A percentile compares a stretch with the other conserved stretches of the same genome.
Conservation (phyloP, 2,113 vertebrate genomes). For the Vidua macroura region DNA sequence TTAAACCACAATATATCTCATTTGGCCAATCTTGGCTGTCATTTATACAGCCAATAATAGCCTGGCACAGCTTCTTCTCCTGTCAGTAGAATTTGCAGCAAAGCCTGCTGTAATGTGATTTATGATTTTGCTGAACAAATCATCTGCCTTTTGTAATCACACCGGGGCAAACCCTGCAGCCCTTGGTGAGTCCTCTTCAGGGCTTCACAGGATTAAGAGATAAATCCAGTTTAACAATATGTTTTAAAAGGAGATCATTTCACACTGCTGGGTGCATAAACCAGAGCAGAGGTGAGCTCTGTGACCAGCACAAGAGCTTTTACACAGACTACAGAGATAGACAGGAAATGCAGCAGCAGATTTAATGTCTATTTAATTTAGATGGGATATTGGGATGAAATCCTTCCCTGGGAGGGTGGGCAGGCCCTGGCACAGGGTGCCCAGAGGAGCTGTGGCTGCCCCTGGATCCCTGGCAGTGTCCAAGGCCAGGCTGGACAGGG, state of each 20-base stretch:
- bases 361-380: neutral
- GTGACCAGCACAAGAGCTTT: neutral
- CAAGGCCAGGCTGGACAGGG: neutral
- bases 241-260: neutral
- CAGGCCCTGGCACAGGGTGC: neutral
- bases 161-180: neutral
- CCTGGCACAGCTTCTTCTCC: neutral
- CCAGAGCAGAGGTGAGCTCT: neutral
- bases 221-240: neutral
- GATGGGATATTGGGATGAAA: neutral
- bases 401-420: accelerated
- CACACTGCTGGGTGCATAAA: neutral
- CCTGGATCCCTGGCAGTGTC: neutral
- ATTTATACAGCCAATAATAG: neutral
- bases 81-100: neutral
- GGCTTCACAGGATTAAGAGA: neutral
- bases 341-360: neutral
- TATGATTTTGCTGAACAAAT: neutral
- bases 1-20: neutral
- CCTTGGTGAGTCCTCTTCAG: neutral
- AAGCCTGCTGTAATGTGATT: neutral
- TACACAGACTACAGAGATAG: neutral
- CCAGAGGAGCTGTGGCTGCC: neutral
- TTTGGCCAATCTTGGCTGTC: neutral
- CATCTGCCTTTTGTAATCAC: neutral